Conservation (phyloP, 2,888 invertebrate species). For the Imbricaverruca yamaguchii region DNA sequence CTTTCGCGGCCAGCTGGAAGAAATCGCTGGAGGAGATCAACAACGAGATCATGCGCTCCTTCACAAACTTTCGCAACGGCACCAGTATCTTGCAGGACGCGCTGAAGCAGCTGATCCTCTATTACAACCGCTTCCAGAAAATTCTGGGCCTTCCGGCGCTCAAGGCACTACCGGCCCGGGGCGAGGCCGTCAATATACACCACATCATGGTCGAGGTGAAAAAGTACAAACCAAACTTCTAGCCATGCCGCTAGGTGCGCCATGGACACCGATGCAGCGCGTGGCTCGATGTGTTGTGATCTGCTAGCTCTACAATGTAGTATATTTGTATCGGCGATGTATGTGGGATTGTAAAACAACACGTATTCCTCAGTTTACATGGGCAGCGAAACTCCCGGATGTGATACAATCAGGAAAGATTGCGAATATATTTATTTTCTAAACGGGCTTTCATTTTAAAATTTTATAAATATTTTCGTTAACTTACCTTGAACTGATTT, state of each 20-base stretch:
- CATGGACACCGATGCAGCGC: too few species aligned
- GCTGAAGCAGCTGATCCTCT: conserved; percentile 89
- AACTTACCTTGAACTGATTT: too few species aligned
- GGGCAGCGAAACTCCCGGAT: too few species aligned
- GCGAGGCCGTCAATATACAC: conserved; percentile 93
- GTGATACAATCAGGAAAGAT: too few species aligned
- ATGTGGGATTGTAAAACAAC: too few species aligned
- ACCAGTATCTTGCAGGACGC: conserved; percentile 90
- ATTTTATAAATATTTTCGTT: too few species aligned
- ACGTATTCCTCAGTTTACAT: too few species aligned
- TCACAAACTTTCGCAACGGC: conserved; percentile 92
- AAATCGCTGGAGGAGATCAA: conserved; percentile 89
- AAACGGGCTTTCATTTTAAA: too few species aligned
- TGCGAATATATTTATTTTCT: too few species aligned
- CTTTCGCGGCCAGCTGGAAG: conserved; percentile 91
- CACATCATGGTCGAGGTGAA: conserved; percentile 99
- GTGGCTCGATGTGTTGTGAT: too few species aligned
- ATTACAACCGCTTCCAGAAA: conserved; percentile 95
- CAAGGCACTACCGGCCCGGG: conserved; percentile 44
- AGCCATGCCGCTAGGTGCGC: conserved; percentile 31
- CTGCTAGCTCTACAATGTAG: too few species aligned
- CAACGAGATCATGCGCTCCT: conserved; percentile 85
- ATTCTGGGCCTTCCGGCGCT: conserved; percentile 64
- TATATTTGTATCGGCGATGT: too few species aligned
- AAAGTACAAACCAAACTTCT: conserved; percentile 95